These are phyloP conservation scores for Micrasema minimum DNA, from an alignment of 1,140 invertebrate species.

Conservation along the genomic window DNA sequence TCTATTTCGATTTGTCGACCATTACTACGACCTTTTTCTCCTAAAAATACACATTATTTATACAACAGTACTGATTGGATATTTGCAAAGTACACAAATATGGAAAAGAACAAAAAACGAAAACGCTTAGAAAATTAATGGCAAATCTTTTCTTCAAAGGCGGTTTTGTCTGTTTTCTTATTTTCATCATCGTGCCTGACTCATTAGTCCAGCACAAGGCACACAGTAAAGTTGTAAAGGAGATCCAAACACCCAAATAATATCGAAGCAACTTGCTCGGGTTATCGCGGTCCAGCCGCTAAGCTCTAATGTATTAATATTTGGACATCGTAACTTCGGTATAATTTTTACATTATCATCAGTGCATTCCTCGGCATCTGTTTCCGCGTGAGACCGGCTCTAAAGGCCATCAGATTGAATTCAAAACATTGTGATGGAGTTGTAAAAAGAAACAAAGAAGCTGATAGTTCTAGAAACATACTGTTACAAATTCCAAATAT, in stretches of 20 bases:
- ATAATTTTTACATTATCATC: slow-evolving; percentile 41
- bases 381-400: slow-evolving; percentile 34
- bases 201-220: slow-evolving; percentile 22
- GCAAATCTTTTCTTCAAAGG: slow-evolving; percentile 6
- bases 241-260: slow-evolving; percentile 16
- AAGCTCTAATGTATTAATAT: slow-evolving; percentile 32
- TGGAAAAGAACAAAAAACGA: no score
- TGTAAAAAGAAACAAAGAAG: slow-evolving; percentile 12
- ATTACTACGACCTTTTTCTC: no score
- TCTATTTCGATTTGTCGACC: not conserved
- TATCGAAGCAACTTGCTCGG: slow-evolving; percentile 15
- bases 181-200: slow-evolving; percentile 15
- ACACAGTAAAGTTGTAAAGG: not conserved
- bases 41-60: no score
- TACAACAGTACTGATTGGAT: no score
- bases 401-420: slow-evolving; percentile 22
- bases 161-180: not conserved
- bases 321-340: slow-evolving; percentile 37
- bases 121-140: no score
- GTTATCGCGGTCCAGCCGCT: slow-evolving; percentile 24
- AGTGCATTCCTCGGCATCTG: slow-evolving; percentile 36
- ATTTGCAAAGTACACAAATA: no score
- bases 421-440: not conserved
- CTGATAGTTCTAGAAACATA: not conserved
- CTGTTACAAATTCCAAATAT: not conserved